Evolutionary conservation across 2,113 vertebrate genomes (phyloP).

Genomic region (Rostratula benghalensis): DNA sequence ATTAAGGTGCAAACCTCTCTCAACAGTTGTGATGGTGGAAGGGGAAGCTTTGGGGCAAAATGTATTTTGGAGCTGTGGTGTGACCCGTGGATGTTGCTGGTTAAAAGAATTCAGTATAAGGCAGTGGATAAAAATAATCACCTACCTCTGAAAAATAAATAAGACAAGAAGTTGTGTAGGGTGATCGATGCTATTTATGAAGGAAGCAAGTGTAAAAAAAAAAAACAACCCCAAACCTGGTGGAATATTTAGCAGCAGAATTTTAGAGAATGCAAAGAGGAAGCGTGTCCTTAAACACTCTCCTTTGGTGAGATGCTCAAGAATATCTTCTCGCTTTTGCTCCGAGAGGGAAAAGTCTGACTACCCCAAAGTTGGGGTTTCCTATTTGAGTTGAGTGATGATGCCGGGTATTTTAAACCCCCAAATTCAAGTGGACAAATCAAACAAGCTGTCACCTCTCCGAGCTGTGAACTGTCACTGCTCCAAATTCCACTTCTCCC

Average conservation of each 20-base stretch:
- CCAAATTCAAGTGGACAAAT: neutral
- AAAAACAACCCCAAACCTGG: neutral
- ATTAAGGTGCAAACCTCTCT: neutral
- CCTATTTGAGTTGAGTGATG: accelerated
- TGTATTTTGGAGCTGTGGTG: neutral
- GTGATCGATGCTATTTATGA: neutral
- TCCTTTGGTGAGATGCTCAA: accelerated
- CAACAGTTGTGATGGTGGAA: neutral
- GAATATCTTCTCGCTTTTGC: neutral
- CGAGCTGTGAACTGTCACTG: neutral
- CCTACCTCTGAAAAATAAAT: neutral
- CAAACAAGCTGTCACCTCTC: neutral
- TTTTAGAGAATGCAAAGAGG: neutral
- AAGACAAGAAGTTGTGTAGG: neutral
- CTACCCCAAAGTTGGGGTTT: neutral
- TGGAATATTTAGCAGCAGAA: neutral
- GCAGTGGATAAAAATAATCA: neutral
- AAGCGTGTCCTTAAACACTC: neutral
- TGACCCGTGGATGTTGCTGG: neutral
- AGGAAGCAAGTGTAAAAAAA: neutral
- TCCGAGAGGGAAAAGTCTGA: neutral
- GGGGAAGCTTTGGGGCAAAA: neutral
- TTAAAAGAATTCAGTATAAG: neutral
- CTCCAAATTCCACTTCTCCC: neutral
- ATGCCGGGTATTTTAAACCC: neutral